Base-by-base conservation (phyloP, 2,888 invertebrate species). In the Nipponacmea schrenckii region DNA sequence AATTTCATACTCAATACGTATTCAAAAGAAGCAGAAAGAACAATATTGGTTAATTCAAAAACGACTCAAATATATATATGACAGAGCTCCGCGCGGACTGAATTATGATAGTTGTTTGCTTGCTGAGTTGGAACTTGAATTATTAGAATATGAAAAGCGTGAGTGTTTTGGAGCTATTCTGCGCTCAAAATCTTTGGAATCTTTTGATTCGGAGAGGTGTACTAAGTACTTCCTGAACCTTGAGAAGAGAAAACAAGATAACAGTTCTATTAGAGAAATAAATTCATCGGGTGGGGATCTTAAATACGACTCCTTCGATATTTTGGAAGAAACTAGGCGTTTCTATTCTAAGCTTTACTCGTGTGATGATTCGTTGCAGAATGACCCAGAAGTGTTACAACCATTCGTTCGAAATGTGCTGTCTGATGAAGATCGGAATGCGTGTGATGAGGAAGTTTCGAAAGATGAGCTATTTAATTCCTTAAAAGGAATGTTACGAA, bases 401-500 rank as follows among this genome's bases (percentile, higher is more conserved):
- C 8, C 27, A 62, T 63, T 48, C 48, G 26, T 63, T 46, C 26
- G 27, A 17, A n/a, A 48, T 5, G 48, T 17, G 26, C 46, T 64
- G 10, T 20, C 62, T 48, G 26, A 1, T 20, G 64, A 63, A 17
- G 31, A 27, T 69, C 1, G 24, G 45, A 10, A 17, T 26, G 39
- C 44, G 12, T 50, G 46, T 45, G 66, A 70, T 48, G 70, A 48
- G 20, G 39, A 20, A 14, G 65, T 70, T 24, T n/a, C n/a, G n/a
- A n/a, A n/a, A n/a, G n/a, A n/a, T n/a, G n/a, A n/a, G n/a, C n/a
- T n/a, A n/a, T n/a, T 56, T 15, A 48, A 20, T 2, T 68, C 75
- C 17, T 48, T 76, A n/a, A 72, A 69, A 27, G 64, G 62, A 14
- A 74, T 75, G 72, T 48, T 69, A 20, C 71, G 69, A 63, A 71